Evolutionary conservation across 2,113 vertebrate genomes (phyloP), one percentile per base, ranked within the genome.

Genomic region (Campylomormyrus tamandua): DNA sequence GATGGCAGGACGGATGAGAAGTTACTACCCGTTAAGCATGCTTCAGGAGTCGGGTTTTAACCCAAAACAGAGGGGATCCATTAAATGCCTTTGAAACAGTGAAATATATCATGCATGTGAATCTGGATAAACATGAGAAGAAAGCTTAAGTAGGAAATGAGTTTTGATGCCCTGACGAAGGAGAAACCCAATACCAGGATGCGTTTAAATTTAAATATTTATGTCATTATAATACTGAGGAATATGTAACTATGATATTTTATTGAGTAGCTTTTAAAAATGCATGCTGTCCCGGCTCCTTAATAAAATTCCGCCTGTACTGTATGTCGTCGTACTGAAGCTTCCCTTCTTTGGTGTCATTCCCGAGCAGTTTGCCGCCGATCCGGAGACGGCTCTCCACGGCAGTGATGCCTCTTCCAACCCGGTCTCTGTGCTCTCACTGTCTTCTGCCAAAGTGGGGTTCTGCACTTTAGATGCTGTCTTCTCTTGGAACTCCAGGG

Each of bases 161-260:
- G 96, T 96, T 96, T 95, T 96, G 95, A 96, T 96, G 95, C 93
- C 92, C 90, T 93, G 90, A 93, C 91, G 95, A 95, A 96, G 95
- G 96, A 92, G 95, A 95, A 94, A 93, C 92, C 92, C 94, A 93
- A 93, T 94, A 95, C 95, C 95, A 92, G 90, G 95, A 96, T 95
- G 95, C 96, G 96, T 96, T 96, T 96, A 94, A 95, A 96, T 96
- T 96, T 96, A 96, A 96, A 96, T 96, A 96, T 96, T 96, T 95
- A 96, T 96, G 95, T 96, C 96, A 96, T 96, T 96, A 96, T 96
- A 96, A 96, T 96, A 95, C 96, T 96, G 95, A 96, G 96, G 95
- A 96, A 96, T 96, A 95, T 96, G 95, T 95, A 95, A 95, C 95
- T 96, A 95, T 96, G 95, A 96, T 96, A 96, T 96, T 96, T 96